Base-by-base conservation (phyloP, 1,140 invertebrate genomes). In the Trachelipus rathkii region DNA sequence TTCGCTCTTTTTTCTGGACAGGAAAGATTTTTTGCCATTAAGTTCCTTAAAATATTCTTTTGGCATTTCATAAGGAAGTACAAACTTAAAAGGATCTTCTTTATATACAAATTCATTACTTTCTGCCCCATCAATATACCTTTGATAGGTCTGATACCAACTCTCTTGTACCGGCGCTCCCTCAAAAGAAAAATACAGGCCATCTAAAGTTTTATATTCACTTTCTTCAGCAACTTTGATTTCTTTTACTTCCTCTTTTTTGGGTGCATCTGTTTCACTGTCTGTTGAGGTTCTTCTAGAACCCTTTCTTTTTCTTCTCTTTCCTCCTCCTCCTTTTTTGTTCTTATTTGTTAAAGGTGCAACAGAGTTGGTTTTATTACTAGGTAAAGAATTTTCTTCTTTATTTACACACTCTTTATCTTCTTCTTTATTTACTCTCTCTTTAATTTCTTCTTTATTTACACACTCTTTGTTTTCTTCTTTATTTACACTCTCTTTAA, bases 21-120 rank as follows among this genome's bases (percentile, higher is more conserved):
- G 53, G 10, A 81, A 24, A 19, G 74, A 74, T 66, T 78, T 79
- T 73, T 78, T 80, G 10, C 70, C 69, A 50, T 73, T 71, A 23
- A 77, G 76, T 44, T 81, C 80, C 71, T 74, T 74, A 15, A 81
- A 72, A 77, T 79, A 78, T 73, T 81, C 80, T 66, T 76, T 78
- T 45, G 80, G 80, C 80, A 81, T 81, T 77, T 81, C 80, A 76
- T 81, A 81, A 24, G 80, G 80, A 66, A 81, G 75, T 24, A 81
- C 67, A 75, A 78, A 81, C 44, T 73, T 77, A 11, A 81, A 53
- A 71, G 70, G 73, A 21, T 81, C 80, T 43, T 81, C 77, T 44
- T 81, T 75, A 73, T 81, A 76, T 53, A 46, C 66, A 75, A 77
- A 81, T 60, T 78, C 80, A 76, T 81, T 78, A 7, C 45, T 67